phyloP scores from a whole-genome alignment of 2,797 vertebrate species.

The Moxostoma hubbsi region DNA sequence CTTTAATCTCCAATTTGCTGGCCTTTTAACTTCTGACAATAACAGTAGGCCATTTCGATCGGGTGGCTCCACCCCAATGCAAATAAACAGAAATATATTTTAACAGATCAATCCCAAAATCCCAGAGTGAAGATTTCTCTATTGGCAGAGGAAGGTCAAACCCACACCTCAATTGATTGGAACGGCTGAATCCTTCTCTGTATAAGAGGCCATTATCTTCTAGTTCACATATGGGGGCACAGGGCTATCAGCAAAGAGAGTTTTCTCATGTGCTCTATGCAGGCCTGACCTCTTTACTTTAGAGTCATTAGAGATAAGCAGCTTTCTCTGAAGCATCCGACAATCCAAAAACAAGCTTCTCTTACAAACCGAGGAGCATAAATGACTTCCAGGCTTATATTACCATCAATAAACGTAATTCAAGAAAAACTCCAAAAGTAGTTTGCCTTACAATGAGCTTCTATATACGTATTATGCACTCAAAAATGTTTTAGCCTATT shows the following conservation, averaged over 20 bases:
- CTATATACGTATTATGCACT: background rate
- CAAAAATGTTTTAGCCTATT: no score
- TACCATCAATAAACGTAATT: background rate
- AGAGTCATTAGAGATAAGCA: background rate
- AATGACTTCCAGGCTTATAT: background rate
- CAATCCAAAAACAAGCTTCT: background rate
- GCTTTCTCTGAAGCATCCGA: conserved; percentile 11
- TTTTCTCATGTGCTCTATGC: no score
- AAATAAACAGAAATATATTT: background rate
- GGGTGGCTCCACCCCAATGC: no score
- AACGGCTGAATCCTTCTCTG: background rate
- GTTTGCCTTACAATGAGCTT: no score
- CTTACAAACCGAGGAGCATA: background rate
- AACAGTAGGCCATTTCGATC: no score
- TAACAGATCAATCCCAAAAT: background rate
- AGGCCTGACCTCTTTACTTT: background rate
- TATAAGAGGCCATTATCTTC: no score
- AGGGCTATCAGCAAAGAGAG: no score
- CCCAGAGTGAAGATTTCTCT: no score
- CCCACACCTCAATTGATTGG: background rate
- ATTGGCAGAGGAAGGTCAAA: background rate
- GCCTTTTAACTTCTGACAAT: no score
- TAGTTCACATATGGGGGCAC: no score
- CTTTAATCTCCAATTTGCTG: no score
- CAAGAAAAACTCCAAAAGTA: background rate